Evolutionary conservation across 1,140 invertebrate species (phyloP).

Genomic region (Olivierus martensii): DNA sequence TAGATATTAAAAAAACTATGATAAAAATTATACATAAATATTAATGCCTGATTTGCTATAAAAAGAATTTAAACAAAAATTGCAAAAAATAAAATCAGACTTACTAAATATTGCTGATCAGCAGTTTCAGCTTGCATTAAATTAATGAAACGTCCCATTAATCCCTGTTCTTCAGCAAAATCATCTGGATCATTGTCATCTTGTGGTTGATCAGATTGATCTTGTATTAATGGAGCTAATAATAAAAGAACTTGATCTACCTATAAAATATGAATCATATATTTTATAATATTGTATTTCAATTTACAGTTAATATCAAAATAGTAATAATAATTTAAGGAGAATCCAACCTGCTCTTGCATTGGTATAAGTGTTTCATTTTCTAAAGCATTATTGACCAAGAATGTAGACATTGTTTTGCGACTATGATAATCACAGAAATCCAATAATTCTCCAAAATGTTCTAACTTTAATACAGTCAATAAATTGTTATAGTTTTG

Average conservation of each 20-base stretch:
- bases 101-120: conserved; percentile 78
- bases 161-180: conserved; percentile 90
- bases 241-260: conserved; percentile 63
- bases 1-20: too few relatives aligned
- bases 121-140: conserved; percentile 66
- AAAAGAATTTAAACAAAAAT: too few relatives aligned
- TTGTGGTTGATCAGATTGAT: conserved; percentile 58
- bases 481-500: conserved; percentile 90
- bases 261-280: conserved; percentile 34
- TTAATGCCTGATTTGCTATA: too few relatives aligned
- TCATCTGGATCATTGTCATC: conserved; percentile 75
- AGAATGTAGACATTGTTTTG: conserved; percentile 69
- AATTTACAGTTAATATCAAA: too few relatives aligned
- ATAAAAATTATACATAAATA: too few relatives aligned
- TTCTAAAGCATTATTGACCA: conserved; percentile 76
- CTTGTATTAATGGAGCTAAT: conserved; percentile 69
- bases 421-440: conserved; percentile 82
- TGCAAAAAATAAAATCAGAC: too few relatives aligned
- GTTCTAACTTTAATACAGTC: conserved; percentile 55
- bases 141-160: conserved; percentile 81
- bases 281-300: too few relatives aligned
- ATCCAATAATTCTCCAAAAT: conserved; percentile 70
- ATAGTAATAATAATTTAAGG: not conserved
- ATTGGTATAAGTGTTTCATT: conserved; percentile 76
- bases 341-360: conserved; percentile 49